These are phyloP conservation scores for Nesogale talazaci DNA, from an alignment of 2,113 vertebrate species.

Conservation along the genomic window DNA sequence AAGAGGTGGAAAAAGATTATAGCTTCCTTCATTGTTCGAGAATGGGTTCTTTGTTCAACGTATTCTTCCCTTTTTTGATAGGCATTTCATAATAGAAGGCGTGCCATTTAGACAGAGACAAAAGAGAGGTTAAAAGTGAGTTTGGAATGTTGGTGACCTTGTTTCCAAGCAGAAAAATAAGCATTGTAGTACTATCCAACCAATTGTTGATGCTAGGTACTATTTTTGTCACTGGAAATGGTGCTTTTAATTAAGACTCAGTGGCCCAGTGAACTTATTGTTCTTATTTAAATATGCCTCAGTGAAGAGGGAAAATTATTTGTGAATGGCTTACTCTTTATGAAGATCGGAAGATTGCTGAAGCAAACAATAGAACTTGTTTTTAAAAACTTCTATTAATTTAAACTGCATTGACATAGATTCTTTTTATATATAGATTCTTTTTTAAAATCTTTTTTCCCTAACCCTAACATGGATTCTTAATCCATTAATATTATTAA, in stretches of 20 bases:
- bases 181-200: neutral
- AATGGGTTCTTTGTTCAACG: neutral
- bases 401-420: neutral
- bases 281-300: neutral
- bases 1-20: neutral
- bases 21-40: neutral
- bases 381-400: constrained; percentile 19
- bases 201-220: neutral
- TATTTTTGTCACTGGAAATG: neutral
- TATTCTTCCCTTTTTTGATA: neutral
- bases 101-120: neutral
- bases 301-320: neutral
- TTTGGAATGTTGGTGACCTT: neutral
- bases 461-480: neutral
- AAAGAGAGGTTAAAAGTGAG: neutral
- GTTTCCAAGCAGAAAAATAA: neutral
- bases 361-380: neutral
- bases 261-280: neutral
- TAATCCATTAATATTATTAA: constrained; percentile 10
- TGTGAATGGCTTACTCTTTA: constrained; percentile 9
- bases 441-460: no score
- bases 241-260: neutral
- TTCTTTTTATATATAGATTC: no score
- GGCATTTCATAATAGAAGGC: neutral
- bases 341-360: neutral